Evolutionary conservation across 2,888 invertebrate genomes (phyloP).

Genomic region (Bruchidius siliquastri): DNA sequence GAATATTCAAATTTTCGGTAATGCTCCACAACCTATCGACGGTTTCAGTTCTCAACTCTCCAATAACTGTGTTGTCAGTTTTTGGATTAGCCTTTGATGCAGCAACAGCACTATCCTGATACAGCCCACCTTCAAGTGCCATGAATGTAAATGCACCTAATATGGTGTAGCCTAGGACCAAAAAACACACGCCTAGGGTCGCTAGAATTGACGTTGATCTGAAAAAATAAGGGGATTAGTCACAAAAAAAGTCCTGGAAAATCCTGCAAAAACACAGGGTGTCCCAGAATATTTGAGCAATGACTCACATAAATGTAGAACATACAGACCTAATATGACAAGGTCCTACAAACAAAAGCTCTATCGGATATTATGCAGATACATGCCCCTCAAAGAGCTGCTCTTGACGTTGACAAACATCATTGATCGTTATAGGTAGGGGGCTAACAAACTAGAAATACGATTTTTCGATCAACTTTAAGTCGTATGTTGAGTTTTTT

Average conservation of each 20-base stretch:
- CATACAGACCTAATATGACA: too few relatives aligned
- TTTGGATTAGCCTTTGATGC: conserved; percentile 61
- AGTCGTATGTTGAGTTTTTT: too few relatives aligned
- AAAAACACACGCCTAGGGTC: conserved; percentile 72
- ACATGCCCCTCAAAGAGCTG: too few relatives aligned
- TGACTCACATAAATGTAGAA: too few relatives aligned
- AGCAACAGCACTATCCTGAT: conserved; percentile 58
- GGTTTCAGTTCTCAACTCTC: conserved; percentile 63
- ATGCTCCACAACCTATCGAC: conserved; percentile 80
- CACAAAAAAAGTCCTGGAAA: not conserved
- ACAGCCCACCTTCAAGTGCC: conserved; percentile 66
- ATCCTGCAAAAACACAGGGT: not conserved
- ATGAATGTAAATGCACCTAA: conserved; percentile 90
- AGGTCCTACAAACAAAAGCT: too few relatives aligned
- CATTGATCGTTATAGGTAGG: too few relatives aligned
- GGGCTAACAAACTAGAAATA: too few relatives aligned
- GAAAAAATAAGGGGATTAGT: conserved; percentile 22
- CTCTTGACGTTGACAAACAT: too few relatives aligned
- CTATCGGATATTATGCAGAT: too few relatives aligned
- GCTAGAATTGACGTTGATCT: conserved; percentile 62
- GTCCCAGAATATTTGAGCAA: too few relatives aligned
- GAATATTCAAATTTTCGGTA: conserved; percentile 80
- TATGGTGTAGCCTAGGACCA: conserved; percentile 87
- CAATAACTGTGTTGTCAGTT: conserved; percentile 32
- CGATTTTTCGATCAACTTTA: too few relatives aligned